Evolutionary conservation across 2,888 invertebrate genomes (phyloP), one percentile per base, ranked within the genome.

Genomic region (Epinotia nisella): DNA sequence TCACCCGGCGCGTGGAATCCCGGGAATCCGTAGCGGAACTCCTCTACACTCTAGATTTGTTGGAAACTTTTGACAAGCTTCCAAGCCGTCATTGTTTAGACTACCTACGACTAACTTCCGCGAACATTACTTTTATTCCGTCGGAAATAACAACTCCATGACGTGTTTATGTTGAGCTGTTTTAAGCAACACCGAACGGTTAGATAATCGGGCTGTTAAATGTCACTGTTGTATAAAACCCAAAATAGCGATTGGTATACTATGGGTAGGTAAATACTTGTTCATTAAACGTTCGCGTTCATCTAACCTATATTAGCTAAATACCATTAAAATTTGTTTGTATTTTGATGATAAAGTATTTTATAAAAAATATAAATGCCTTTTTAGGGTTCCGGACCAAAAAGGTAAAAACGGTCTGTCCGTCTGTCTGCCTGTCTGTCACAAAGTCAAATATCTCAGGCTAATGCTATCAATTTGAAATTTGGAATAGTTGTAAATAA

Each of bases 61-160:
- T 80, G 75, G 75, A 74, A 89, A 90, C 85, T 90, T 90, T 79
- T 85, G 89, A 90, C 89, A 88, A 82, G 81, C 84, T 80, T 79
- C 78, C 81, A 81, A 82, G 81, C 80, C 78, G 80, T 78, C 81
- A 81, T 81, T 84, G 86, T 85, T 85, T 83, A 81, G 82, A 82
- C 80, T 83, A 82, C 84, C 82, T 81, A 81, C 81, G 80, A 82
- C 79, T 82, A 66, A 80, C 82, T 84, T 83, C 79, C 81, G 78
- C 81, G 78, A 77, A 77, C 73, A 17, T 21, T 41, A 49, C 15
- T 64, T 72, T 67, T 59, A 64, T 64, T 56, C 29, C 5, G 61
- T 24, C 41, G 72, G 71, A 71, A 71, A 60, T 71, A 71, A 61
- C 71, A 71, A 61, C 45, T 61, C 45, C 29, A 51, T 61, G 60